Percentiles rank a stretch among this genome's conserved stretches.
These are phyloP conservation scores for Dascillus cervinus DNA, from an alignment of 2,888 invertebrate genomes.

Conservation along the genomic window DNA sequence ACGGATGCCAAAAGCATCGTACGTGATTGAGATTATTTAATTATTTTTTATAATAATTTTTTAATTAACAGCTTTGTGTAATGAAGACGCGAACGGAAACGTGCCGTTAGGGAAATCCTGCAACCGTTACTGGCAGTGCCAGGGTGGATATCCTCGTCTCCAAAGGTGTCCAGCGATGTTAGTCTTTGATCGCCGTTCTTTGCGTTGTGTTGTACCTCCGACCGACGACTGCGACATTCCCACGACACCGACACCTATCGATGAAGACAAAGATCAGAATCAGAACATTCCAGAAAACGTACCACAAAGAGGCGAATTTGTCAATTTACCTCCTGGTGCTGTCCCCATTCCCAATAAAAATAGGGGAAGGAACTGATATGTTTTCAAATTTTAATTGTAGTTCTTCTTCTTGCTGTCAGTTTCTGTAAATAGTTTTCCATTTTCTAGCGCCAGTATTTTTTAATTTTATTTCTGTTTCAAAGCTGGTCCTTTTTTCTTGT, in stretches of 20 bases:
- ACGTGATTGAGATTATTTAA: slow-evolving; percentile 44
- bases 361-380: slow-evolving; percentile 18
- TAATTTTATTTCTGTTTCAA: not conserved
- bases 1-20: slow-evolving; percentile 92
- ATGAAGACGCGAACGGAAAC: slow-evolving; percentile 85
- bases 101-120: slow-evolving; percentile 87
- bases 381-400: too few relatives aligned
- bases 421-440: too few relatives aligned
- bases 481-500: slow-evolving; percentile 8
- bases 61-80: slow-evolving; percentile 88
- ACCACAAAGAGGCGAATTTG: slow-evolving; percentile 26
- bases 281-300: slow-evolving; percentile 37
- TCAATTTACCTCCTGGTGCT: slow-evolving; percentile 40
- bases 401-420: too few relatives aligned
- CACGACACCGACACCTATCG: slow-evolving; percentile 61
- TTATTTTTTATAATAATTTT: slow-evolving; percentile 24
- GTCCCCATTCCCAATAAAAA: slow-evolving; percentile 36
- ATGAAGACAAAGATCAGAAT: slow-evolving; percentile 47
- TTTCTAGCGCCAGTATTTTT: not conserved
- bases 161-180: slow-evolving; percentile 87
- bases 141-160: slow-evolving; percentile 85
- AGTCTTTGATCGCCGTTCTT: slow-evolving; percentile 73
- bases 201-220: slow-evolving; percentile 81
- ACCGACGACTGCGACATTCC: slow-evolving; percentile 85
- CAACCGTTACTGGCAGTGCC: slow-evolving; percentile 92